These are phyloP conservation scores for Suillia variegata DNA, from an alignment of 2,888 invertebrate genomes.

Conservation along the genomic window DNA sequence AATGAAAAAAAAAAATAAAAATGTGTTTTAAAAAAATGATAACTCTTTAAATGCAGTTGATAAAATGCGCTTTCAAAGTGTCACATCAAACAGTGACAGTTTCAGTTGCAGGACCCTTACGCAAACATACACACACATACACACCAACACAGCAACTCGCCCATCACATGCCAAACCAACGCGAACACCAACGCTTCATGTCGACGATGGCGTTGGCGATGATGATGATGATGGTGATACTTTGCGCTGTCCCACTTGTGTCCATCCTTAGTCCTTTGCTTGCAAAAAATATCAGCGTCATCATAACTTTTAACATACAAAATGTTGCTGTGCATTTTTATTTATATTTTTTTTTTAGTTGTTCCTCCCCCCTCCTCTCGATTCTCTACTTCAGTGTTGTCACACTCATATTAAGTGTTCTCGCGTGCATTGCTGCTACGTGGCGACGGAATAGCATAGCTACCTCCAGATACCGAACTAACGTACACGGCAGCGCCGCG, in stretches of 20 bases:
- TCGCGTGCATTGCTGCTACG: neutral
- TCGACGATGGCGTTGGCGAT: too few relatives aligned
- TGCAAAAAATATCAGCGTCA: neutral
- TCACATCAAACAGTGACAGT: neutral
- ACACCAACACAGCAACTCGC: too few relatives aligned
- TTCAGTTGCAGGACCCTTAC: too few relatives aligned
- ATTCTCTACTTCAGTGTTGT: neutral
- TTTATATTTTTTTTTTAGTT: neutral
- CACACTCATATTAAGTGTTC: neutral
- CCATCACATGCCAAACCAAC: neutral
- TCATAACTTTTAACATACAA: slow-evolving; percentile 1
- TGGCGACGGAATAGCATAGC: too few relatives aligned
- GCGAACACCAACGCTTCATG: neutral
- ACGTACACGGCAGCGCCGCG: too few relatives aligned
- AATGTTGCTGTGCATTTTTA: neutral
- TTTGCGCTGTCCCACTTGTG: too few relatives aligned
- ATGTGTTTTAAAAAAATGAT: neutral
- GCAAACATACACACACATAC: too few relatives aligned
- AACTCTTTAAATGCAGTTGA: neutral
- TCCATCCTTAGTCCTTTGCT: too few relatives aligned
- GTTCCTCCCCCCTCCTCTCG: neutral
- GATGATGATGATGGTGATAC: too few relatives aligned
- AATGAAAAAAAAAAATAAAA: neutral
- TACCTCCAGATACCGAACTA: too few relatives aligned
- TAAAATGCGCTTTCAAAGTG: neutral